phyloP scores from a whole-genome alignment of 2,888 invertebrate genomes.

The Drosophila leonis region DNA sequence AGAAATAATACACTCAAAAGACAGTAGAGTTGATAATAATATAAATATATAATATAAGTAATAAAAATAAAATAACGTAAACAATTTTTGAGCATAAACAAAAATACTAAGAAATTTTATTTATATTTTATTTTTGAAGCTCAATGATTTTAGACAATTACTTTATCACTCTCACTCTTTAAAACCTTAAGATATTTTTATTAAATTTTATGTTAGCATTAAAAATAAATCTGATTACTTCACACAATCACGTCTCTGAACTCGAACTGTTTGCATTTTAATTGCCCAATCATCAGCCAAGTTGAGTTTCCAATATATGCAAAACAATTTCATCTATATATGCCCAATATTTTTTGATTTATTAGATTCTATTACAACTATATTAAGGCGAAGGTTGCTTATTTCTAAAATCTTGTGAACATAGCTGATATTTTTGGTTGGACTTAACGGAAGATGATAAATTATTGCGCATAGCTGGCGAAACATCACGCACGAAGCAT shows the following conservation, averaged over 20 bases:
- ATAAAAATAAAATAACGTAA: too few species aligned
- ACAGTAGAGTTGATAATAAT: too few species aligned
- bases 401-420: constrained; percentile 6
- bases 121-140: background rate
- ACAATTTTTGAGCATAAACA: too few species aligned
- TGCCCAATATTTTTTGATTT: background rate
- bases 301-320: background rate
- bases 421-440: constrained; percentile 11
- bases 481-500: constrained; percentile 8
- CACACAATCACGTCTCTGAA: constrained; percentile 16
- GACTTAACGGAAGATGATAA: constrained; percentile 36
- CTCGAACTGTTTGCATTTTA: constrained; percentile 19
- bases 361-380: constrained; percentile 3
- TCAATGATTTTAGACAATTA: background rate
- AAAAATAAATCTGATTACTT: background rate
- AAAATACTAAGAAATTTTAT: too few species aligned
- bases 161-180: background rate
- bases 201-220: background rate
- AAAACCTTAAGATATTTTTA: background rate
- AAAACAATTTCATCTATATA: background rate
- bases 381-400: constrained; percentile 8
- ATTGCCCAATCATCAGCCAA: background rate
- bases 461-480: constrained; percentile 23
- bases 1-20: too few species aligned
- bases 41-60: too few species aligned